Evolutionary conservation across 2,797 vertebrate genomes (phyloP).

Genomic region (Gallinago solitaria): DNA sequence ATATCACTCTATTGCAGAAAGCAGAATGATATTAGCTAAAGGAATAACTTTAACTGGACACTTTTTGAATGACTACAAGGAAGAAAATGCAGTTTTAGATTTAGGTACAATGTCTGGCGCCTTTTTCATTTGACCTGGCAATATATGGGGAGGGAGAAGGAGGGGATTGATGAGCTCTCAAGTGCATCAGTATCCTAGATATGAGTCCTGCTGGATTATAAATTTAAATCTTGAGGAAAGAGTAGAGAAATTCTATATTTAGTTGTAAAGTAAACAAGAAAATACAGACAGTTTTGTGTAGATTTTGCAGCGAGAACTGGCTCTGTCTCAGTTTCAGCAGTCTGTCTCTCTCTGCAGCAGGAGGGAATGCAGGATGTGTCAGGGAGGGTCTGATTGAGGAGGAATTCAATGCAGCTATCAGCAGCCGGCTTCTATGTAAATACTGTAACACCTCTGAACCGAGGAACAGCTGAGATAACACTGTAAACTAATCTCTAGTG

Average conservation of each 20-base stretch:
- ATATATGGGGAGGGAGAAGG: not conserved
- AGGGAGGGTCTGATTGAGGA: constrained; percentile 20
- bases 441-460: constrained; percentile 70
- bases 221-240: not conserved
- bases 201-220: not conserved
- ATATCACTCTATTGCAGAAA: not conserved
- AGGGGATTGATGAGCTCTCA: not conserved
- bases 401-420: constrained; percentile 69
- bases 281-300: not conserved
- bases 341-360: not conserved
- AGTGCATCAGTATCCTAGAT: not conserved
- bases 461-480: constrained; percentile 78
- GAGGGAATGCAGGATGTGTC: constrained; percentile 39
- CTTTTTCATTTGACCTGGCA: not conserved
- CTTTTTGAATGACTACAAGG: not conserved
- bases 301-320: not conserved
- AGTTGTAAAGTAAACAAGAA: constrained; percentile 4
- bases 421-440: constrained; percentile 73
- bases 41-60: not conserved
- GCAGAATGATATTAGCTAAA: not conserved
- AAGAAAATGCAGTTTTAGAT: not conserved
- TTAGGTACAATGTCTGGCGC: rapidly evolving
- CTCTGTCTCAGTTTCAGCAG: not conserved
- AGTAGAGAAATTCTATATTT: not conserved
- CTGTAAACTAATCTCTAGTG: constrained; percentile 72